phyloP scores from a whole-genome alignment of 2,888 invertebrate species.

The Andrena trimmerana region DNA sequence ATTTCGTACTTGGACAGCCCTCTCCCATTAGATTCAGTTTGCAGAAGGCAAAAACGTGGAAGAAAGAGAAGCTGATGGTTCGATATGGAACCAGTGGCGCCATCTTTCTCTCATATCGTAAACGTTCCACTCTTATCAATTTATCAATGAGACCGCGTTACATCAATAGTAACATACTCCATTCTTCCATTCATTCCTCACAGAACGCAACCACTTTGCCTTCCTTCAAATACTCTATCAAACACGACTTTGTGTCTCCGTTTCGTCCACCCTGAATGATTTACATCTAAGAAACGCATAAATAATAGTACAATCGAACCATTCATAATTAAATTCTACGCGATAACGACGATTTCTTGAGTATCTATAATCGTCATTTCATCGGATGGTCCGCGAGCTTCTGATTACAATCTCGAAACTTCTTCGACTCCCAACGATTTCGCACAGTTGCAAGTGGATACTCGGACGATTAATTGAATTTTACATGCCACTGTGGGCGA shows the following conservation, averaged over 20 bases:
- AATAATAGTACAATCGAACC: not conserved
- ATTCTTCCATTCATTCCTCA: not conserved
- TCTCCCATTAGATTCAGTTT: not conserved
- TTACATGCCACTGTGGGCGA: not conserved
- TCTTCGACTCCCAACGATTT: not conserved
- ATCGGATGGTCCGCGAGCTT: not conserved
- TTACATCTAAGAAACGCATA: not conserved
- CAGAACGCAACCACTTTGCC: not conserved
- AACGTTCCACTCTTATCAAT: conserved; percentile 56
- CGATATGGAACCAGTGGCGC: conserved; percentile 53
- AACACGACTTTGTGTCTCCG: not conserved
- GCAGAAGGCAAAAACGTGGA: not conserved
- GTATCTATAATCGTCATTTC: not conserved
- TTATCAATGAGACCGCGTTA: conserved; percentile 31
- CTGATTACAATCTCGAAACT: not conserved
- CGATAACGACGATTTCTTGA: not conserved
- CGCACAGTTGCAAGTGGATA: not conserved
- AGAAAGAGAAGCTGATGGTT: not conserved
- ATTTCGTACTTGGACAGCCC: not conserved
- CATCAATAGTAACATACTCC: not conserved
- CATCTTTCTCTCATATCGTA: conserved; percentile 58
- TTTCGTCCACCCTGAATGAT: not conserved
- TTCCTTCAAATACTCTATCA: not conserved
- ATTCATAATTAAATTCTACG: not conserved
- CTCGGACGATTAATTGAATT: not conserved